A percentile compares a stretch with the other conserved stretches of the same genome.
Evolutionary conservation across 2,113 vertebrate genomes (phyloP).

Genomic region (Pachyramphus minor): DNA sequence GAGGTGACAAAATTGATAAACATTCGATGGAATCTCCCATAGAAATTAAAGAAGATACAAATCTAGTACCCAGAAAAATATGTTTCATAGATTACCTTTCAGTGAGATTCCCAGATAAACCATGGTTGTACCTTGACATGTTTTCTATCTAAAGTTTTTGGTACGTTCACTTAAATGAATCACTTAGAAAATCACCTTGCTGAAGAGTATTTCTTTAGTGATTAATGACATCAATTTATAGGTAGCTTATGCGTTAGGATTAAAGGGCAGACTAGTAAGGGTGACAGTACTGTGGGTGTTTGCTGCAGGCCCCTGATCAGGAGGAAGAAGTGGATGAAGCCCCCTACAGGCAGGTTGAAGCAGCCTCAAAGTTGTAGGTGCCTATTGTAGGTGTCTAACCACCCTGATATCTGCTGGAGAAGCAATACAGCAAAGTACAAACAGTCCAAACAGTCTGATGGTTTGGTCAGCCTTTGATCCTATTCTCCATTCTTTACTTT

Average conservation of each 20-base stretch:
- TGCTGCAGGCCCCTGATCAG: neutral
- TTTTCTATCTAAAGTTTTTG: neutral
- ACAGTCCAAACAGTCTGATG: neutral
- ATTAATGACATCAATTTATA: conserved; percentile 16
- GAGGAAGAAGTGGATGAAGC: neutral
- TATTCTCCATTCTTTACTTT: neutral
- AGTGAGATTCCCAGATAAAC: neutral
- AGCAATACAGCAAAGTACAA: neutral
- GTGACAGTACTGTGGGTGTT: neutral
- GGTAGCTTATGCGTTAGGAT: neutral
- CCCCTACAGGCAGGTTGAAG: neutral
- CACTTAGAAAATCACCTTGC: conserved; percentile 29
- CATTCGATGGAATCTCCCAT: neutral
- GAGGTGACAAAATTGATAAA: neutral
- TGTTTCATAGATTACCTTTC: neutral
- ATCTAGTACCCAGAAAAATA: neutral
- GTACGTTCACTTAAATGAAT: conserved; percentile 35
- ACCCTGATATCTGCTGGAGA: neutral
- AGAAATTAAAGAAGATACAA: neutral
- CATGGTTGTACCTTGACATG: neutral
- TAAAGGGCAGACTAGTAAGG: neutral
- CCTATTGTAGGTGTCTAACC: neutral
- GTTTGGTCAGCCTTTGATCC: neutral
- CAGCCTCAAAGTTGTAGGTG: neutral
- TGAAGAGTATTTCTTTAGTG: conserved; percentile 15